Evolutionary conservation across 2,797 vertebrate genomes (phyloP).

Genomic region (Cheirogaleus major): DNA sequence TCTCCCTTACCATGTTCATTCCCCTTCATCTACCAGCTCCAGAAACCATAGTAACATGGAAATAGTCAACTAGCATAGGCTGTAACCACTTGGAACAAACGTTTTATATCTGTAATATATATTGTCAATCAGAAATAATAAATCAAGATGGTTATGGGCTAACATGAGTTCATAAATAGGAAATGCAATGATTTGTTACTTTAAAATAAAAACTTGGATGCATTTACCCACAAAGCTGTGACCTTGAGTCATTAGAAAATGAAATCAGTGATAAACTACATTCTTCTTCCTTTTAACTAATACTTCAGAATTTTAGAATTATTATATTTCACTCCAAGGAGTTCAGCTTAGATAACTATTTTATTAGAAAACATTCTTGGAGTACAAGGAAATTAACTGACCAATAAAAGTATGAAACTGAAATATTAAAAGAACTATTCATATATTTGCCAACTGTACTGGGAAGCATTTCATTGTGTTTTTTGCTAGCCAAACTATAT

Average conservation of each 20-base stretch:
- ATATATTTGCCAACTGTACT: background rate
- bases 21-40: background rate
- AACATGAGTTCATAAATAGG: background rate
- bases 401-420: constrained; percentile 6
- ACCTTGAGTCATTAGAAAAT: background rate
- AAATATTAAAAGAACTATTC: constrained; percentile 1
- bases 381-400: constrained; percentile 34
- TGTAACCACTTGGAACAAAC: background rate
- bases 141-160: background rate
- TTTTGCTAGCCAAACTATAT: background rate
- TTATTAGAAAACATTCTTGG: background rate
- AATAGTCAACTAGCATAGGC: background rate
- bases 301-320: constrained; percentile 39
- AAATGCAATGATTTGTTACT: background rate
- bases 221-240: background rate
- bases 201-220: background rate
- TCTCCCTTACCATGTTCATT: background rate
- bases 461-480: background rate
- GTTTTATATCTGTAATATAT: background rate
- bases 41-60: background rate
- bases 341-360: background rate
- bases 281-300: background rate
- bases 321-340: constrained; percentile 16
- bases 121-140: background rate
- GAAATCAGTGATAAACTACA: background rate